Evolutionary conservation across 2,797 vertebrate genomes (phyloP).

Genomic region (Lepilemur ruficaudatus): DNA sequence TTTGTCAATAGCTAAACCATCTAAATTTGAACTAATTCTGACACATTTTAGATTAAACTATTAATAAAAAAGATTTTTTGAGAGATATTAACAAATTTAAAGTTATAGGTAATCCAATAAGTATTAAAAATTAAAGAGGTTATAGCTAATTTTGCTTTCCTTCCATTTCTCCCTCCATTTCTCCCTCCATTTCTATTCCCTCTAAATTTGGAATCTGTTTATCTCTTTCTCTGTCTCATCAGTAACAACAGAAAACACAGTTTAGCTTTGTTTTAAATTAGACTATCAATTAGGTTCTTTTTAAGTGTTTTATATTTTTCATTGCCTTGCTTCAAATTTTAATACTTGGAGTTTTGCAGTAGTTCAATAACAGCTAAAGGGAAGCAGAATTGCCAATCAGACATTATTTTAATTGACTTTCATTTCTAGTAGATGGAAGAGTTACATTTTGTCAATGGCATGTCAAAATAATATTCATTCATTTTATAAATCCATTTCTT

Average conservation of each 20-base stretch:
- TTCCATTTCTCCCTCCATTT: background rate
- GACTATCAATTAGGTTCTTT: background rate
- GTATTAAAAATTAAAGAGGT: background rate
- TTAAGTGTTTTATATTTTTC: background rate
- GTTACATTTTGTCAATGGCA: background rate
- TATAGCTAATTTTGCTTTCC: background rate
- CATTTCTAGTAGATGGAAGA: background rate
- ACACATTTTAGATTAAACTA: background rate
- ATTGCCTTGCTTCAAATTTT: background rate
- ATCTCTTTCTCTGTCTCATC: background rate
- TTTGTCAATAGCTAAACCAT: background rate
- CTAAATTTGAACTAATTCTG: background rate
- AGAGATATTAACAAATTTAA: background rate
- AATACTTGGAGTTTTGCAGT: background rate
- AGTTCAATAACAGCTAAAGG: slow-evolving; percentile 7
- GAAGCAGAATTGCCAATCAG: background rate
- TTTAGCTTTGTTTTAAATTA: background rate
- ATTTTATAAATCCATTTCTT: slow-evolving; percentile 29
- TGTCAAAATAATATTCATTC: background rate
- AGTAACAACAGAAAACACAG: background rate
- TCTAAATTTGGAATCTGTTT: background rate
- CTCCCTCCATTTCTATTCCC: background rate
- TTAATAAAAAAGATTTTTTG: background rate
- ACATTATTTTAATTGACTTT: background rate
- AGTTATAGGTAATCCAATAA: slow-evolving; percentile 16